Base-by-base conservation (phyloP, 1,140 invertebrate genomes). In the Meloidogyne hapla region DNA sequence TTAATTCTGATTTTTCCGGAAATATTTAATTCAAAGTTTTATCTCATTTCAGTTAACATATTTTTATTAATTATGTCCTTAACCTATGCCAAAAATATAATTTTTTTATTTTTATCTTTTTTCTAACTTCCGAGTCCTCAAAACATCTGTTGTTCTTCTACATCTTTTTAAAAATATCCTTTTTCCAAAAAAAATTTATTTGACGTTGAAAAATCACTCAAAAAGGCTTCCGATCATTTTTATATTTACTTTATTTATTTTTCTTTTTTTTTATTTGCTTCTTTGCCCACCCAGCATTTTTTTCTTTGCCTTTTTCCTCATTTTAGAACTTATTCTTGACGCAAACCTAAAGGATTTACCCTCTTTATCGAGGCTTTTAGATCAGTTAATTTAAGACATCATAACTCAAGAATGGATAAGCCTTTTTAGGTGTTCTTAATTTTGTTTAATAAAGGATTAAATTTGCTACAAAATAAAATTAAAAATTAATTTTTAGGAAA, bases 141-240 rank as follows among this genome's bases (percentile, higher is more conserved):
- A 56, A 56, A 56, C 48, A 56, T 56, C 18, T 56, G 48, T 56
- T 56, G n/a, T 56, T 56, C n/a, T 56, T 56, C 18, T 48, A 18
- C 9, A 4, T 33, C 33, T 33, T 6, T 56, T 56, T 56, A 56
- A 56, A 56, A 56, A 56, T 56, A 56, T 56, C 8, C 18, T 18
- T 48, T 56, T 56, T 56, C 48, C 8, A 56, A 56, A 56, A 48
- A 48, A 48, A 56, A 56, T 5, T 56, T 56, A n/a, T n/a, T 56
- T 56, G 48, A 56, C 48, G 48, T n/a, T 56, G 45, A 56, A 56
- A 56, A 56, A 56, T 56, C 48, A 56, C 48, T 45, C 18, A 45
- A 45, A 45, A 45, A 45, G 48, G 48, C 18, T 56, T 48, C 48
- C n/a, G 48, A 56, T 56, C 48, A 56, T 56, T 56, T 56, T 56